Percentiles rank a stretch among this genome's conserved stretches.
phyloP scores from a whole-genome alignment of 2,113 vertebrate genomes.

The Campylomormyrus numenius region DNA sequence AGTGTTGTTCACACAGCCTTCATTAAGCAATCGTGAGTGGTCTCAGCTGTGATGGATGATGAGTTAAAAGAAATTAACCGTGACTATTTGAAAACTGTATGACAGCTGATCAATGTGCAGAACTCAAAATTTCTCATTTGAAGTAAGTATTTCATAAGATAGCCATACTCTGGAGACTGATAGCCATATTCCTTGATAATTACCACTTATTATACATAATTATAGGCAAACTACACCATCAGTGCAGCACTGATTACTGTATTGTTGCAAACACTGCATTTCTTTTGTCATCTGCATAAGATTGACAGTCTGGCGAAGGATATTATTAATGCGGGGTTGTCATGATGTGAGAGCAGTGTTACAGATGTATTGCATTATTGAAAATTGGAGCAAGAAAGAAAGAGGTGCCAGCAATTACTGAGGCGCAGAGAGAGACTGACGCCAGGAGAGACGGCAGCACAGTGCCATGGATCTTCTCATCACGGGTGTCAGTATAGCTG shows the following conservation, averaged over 20 bases:
- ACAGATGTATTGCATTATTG: background rate
- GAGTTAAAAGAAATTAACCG: background rate
- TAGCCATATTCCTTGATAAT: background rate
- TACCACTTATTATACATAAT: background rate
- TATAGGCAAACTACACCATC: background rate
- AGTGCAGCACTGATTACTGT: background rate
- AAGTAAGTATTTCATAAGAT: background rate
- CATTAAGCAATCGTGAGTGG: background rate
- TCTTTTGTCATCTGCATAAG: background rate
- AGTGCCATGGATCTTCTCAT: background rate
- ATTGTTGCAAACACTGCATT: background rate
- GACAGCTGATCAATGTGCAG: background rate
- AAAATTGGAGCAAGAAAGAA: background rate
- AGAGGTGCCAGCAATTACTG: background rate
- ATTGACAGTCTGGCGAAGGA: background rate
- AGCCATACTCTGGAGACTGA: background rate
- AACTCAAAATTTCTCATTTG: background rate
- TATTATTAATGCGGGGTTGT: background rate
- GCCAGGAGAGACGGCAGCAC: background rate
- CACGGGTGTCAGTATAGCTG: background rate
- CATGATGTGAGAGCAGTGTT: background rate
- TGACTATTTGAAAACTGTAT: background rate
- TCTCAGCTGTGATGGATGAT: background rate
- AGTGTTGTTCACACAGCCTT: background rate
- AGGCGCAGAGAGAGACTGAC: background rate